Evolutionary conservation across 1,140 invertebrate species (phyloP), one percentile per base, ranked within the genome.

Genomic region (Anastatus disparis): DNA sequence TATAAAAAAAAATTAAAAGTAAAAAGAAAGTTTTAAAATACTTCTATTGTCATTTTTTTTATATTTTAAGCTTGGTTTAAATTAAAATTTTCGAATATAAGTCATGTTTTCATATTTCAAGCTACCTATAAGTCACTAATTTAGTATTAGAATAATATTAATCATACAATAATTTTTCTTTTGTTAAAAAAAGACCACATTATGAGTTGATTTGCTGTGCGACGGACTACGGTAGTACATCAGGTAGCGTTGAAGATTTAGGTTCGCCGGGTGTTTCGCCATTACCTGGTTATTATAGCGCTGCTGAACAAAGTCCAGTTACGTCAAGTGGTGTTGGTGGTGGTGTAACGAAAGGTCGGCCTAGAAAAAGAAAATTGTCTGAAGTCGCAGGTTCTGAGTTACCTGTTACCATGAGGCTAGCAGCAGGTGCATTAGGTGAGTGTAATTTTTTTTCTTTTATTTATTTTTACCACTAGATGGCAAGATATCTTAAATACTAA

Each of bases 341-440:
- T 82, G 87, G 86, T 27, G 88, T 87, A 20, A 92, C 93, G 71
- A 96, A 96, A 83, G 94, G 94, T 3, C 84, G 95, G 38, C 94
- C 94, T 0, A 87, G 94, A 75, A 97, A 96, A 81, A 87, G 93
- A 80, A 95, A 94, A 83, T 79, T 89, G 10, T 77, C 89, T 78
- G 80, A 87, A 81, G 63, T 88, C 82, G 73, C 85, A 71, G 74
- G 80, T 81, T 88, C 90, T 38, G 91, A 91, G 42, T 84, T 91
- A 67, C 90, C 89, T 48, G 89, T 91, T 27, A 89, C 88, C 0
- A 91, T 93, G 89, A 87, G 91, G 76, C 89, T 92, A 80, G 89
- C 91, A n/a, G 88, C 89, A 71, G 89, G 88, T 44, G 89, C 91
- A 40, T 82, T 93, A 74, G 59, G 59, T 62, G 22, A 48, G 44